Percentiles rank a stretch among this genome's conserved stretches.
phyloP scores from a whole-genome alignment of 23 tunicate genomes.

The Oikopleura albicans region DNA sequence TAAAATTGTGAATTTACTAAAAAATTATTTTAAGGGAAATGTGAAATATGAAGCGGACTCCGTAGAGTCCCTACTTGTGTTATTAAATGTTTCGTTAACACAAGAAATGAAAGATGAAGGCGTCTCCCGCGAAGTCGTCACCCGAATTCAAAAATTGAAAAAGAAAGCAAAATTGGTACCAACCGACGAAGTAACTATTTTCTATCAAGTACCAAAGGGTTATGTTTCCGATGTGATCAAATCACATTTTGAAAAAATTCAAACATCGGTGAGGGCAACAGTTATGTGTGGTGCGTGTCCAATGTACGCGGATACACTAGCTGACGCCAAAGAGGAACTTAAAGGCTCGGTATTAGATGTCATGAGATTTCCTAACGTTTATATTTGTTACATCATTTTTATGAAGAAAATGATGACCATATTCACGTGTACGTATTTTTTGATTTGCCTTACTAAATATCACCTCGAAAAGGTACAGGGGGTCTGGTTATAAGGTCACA shows the following conservation, averaged over 20 bases:
- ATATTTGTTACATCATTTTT: too few relatives aligned
- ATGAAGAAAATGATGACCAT: too few relatives aligned
- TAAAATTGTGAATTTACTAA: too few relatives aligned
- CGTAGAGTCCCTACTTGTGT: conserved; percentile 66
- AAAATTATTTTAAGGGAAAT: conserved; percentile 14
- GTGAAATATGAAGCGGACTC: conserved; percentile 66
- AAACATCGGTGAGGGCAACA: conserved; percentile 36
- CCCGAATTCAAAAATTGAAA: conserved; percentile 71
- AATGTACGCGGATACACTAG: neutral
- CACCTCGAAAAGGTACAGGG: too few relatives aligned
- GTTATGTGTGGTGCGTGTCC: neutral
- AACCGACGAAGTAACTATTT: conserved; percentile 80
- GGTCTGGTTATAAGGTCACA: too few relatives aligned
- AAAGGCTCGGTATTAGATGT: neutral
- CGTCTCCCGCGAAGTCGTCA: conserved; percentile 70
- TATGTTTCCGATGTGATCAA: conserved; percentile 27
- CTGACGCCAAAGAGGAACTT: neutral
- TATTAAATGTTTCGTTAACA: conserved; percentile 51
- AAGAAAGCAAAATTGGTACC: conserved; percentile 90
- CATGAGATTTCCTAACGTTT: neutral
- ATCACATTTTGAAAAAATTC: conserved; percentile 34
- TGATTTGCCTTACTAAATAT: too few relatives aligned
- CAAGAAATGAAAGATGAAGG: conserved; percentile 77
- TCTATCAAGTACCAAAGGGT: conserved; percentile 23
- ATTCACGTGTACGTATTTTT: too few relatives aligned